These are phyloP conservation scores for Drosophila rufa DNA, from an alignment of 1,140 invertebrate genomes.

Conservation along the genomic window DNA sequence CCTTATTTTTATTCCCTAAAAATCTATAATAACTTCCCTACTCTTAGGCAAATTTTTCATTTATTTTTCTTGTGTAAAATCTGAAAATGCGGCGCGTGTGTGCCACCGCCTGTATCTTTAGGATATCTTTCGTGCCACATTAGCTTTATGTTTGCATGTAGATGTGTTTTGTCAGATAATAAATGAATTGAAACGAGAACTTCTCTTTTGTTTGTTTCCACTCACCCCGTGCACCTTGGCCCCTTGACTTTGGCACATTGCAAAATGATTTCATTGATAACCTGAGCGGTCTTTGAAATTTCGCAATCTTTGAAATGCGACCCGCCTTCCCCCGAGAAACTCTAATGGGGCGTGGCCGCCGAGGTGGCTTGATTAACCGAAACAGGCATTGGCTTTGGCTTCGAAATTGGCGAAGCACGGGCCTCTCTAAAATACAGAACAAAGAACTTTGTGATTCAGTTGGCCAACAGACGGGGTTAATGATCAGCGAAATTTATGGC, in stretches of 20 bases:
- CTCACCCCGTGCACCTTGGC: background rate
- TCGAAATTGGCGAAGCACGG: background rate
- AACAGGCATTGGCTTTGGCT: constrained; percentile 4
- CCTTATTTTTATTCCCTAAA: background rate
- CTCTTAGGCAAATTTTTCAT: background rate
- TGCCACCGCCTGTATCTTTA: constrained; percentile 35
- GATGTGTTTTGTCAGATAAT: constrained; percentile 64
- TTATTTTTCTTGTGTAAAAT: constrained; percentile 8
- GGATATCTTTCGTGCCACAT: constrained; percentile 60
- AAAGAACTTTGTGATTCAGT: constrained; percentile 40
- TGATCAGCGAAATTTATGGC: constrained; percentile 35
- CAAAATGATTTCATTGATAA: constrained; percentile 37
- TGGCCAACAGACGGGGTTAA: constrained; percentile 26
- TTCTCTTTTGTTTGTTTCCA: constrained; percentile 42
- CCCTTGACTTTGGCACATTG: constrained; percentile 43
- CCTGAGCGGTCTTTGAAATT: constrained; percentile 47
- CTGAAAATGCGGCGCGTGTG: background rate
- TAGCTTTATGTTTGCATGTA: constrained; percentile 58
- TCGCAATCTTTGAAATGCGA: constrained; percentile 67
- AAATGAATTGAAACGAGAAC: constrained; percentile 50
- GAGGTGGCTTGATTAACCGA: constrained; percentile 16
- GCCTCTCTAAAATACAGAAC: constrained; percentile 27
- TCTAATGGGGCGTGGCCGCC: constrained; percentile 22
- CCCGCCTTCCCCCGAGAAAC: background rate
- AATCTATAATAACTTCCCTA: background rate